Conservation (phyloP, 2,113 vertebrate species). For the Pterocles burchelli region DNA sequence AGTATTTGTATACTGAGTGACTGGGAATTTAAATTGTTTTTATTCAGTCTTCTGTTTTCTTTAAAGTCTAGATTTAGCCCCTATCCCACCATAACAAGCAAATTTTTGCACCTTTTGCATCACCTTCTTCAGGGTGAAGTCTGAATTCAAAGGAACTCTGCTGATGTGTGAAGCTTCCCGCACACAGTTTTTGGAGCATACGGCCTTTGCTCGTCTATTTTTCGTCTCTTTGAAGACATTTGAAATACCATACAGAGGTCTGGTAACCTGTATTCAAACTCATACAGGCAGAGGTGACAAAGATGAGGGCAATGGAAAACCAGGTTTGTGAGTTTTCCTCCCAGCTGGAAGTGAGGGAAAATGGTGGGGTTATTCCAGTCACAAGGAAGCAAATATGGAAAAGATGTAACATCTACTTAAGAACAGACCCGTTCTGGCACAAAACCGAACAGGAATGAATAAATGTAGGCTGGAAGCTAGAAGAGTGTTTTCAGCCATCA, state of each 20-base stretch:
- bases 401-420: not conserved
- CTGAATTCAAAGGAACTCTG: not conserved
- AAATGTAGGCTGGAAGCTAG: not conserved
- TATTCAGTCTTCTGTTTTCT: not conserved
- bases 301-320: not conserved
- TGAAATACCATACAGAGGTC: not conserved
- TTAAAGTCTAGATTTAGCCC: not conserved
- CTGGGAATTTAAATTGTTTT: not conserved
- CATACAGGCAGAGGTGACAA: not conserved
- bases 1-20: not conserved
- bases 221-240: not conserved
- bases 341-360: not conserved
- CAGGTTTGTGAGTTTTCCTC: not conserved
- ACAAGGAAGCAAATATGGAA: not conserved
- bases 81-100: not conserved
- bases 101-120: not conserved
- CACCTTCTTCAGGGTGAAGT: not conserved
- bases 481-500: not conserved
- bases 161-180: not conserved
- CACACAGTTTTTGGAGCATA: not conserved
- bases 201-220: not conserved
- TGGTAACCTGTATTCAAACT: not conserved
- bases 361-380: not conserved
- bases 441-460: not conserved
- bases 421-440: not conserved